Conservation (phyloP, 2,888 invertebrate species). For the Muscina levida region DNA sequence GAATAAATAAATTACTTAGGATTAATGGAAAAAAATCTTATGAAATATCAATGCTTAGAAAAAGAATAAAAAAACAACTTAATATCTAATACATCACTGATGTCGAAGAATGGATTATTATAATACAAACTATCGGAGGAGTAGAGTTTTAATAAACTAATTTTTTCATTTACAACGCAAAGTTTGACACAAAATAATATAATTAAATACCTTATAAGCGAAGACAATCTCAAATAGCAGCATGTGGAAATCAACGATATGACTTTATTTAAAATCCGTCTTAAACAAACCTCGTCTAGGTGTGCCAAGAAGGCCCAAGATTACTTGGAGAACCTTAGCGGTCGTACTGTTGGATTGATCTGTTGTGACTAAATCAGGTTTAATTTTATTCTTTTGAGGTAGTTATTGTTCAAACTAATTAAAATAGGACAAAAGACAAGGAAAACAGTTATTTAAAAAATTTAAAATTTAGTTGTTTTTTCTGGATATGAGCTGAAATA, state of each 20-base stretch:
- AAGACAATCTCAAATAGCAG: constrained; percentile 10
- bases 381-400: constrained; percentile 60
- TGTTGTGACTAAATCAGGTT: constrained; percentile 12
- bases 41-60: constrained; percentile 3
- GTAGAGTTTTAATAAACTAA: constrained; percentile 3
- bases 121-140: constrained; percentile 9
- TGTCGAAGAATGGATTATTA: constrained; percentile 1
- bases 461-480: too few relatives aligned
- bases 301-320: too few relatives aligned
- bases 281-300: neutral
- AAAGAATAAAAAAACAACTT: constrained; percentile 33
- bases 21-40: constrained; percentile 23
- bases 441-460: constrained; percentile 5
- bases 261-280: constrained; percentile 24
- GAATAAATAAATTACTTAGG: constrained; percentile 32
- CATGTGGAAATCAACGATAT: neutral
- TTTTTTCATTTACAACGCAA: constrained; percentile 53
- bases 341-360: neutral
- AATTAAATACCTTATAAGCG: constrained; percentile 33
- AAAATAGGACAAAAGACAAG: constrained; percentile 11
- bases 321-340: neutral
- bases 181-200: constrained; percentile 11
- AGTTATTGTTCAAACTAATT: constrained; percentile 53
- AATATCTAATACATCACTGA: constrained; percentile 7
- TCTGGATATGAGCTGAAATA: too few relatives aligned